phyloP scores from a whole-genome alignment of 2,888 invertebrate genomes.

The Julus scanicus region DNA sequence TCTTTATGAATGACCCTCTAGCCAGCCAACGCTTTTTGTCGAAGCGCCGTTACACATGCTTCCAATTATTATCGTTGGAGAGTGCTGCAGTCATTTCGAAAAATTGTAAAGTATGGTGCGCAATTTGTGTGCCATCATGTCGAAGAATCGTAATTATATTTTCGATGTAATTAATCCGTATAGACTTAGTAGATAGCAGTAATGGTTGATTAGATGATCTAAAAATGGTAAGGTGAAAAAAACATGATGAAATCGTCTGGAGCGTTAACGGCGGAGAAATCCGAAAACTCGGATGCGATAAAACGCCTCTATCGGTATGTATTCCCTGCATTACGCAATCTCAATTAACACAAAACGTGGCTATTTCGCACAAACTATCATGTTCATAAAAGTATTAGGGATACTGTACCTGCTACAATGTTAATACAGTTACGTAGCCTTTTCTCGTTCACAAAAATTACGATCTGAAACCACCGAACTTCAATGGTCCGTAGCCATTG shows the following conservation, averaged over 20 bases:
- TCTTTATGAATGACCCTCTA: neutral
- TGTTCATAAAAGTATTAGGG: neutral
- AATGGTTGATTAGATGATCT: constrained; percentile 45
- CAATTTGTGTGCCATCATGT: constrained; percentile 42
- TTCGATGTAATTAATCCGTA: constrained; percentile 17
- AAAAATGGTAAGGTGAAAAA: constrained; percentile 58
- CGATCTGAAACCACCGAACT: neutral
- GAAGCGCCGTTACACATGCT: neutral
- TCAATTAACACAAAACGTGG: neutral
- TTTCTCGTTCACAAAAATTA: neutral
- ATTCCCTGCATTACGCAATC: neutral
- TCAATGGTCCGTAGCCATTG: neutral
- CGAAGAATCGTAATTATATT: constrained; percentile 27
- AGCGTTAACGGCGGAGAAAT: constrained; percentile 55
- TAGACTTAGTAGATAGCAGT: constrained; percentile 47
- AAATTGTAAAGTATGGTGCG: constrained; percentile 48
- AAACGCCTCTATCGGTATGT: constrained; percentile 56
- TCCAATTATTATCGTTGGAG: neutral
- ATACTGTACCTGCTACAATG: neutral
- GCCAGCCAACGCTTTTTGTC: neutral
- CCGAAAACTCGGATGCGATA: constrained; percentile 56
- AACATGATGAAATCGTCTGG: constrained; percentile 55
- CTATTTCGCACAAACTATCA: neutral
- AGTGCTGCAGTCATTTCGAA: neutral
- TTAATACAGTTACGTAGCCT: neutral